Conservation (phyloP, 1,140 invertebrate species). For the Zaprionus ghesquierei region DNA sequence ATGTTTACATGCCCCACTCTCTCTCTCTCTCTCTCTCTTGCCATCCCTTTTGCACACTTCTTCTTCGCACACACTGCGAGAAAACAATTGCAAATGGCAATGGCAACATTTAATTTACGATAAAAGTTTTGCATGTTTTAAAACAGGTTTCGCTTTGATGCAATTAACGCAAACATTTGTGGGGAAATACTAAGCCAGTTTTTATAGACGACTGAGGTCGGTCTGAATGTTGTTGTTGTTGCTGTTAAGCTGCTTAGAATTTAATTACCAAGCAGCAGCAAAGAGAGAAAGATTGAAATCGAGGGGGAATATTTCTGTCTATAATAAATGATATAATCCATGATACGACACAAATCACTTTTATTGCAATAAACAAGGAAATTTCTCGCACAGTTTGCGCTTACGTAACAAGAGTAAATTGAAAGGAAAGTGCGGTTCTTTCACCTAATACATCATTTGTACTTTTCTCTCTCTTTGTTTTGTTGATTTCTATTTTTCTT, state of each 20-base stretch:
- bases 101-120: slow-evolving; percentile 27
- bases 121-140: slow-evolving; percentile 12
- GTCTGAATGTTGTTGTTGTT: neutral
- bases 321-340: neutral
- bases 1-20: neutral
- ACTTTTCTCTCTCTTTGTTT: neutral
- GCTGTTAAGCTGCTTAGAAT: neutral
- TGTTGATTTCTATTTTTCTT: too few species aligned
- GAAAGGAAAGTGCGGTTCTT: neutral
- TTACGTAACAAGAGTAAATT: neutral
- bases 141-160: slow-evolving; percentile 31
- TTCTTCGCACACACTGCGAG: neutral
- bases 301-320: neutral
- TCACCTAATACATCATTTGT: neutral
- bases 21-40: neutral
- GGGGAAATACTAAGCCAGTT: slow-evolving; percentile 55
- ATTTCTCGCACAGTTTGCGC: neutral
- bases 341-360: neutral
- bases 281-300: neutral
- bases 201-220: neutral
- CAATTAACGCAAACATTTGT: slow-evolving; percentile 30
- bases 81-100: slow-evolving; percentile 2
- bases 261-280: neutral
- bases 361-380: neutral
- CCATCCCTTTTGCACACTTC: neutral